Percentiles rank a stretch among this genome's conserved stretches.
Conservation (phyloP, 2,113 vertebrate genomes). For the Acanthochromis polyacanthus region DNA sequence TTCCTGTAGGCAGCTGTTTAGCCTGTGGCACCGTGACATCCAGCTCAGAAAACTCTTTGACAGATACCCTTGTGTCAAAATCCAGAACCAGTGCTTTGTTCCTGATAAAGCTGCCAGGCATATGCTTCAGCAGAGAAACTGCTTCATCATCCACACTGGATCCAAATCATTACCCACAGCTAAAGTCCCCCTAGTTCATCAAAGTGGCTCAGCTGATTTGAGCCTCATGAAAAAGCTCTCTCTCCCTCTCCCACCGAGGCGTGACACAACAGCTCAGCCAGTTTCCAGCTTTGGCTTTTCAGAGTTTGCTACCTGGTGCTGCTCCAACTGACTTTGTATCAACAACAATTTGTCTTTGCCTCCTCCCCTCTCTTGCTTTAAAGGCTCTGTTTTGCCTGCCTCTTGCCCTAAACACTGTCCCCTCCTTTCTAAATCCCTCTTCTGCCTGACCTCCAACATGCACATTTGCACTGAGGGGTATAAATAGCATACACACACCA, state of each 20-base stretch:
- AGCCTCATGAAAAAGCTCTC: slow-evolving; percentile 28
- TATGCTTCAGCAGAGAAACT: slow-evolving; percentile 33
- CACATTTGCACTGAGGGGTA: slow-evolving; percentile 1
- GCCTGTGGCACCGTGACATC: slow-evolving; percentile 4
- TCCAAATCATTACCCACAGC: slow-evolving; percentile 63
- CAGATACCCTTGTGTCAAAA: slow-evolving; percentile 20
- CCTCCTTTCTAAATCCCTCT: background rate
- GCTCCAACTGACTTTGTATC: slow-evolving; percentile 5
- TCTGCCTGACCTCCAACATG: background rate
- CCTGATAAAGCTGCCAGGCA: slow-evolving; percentile 18
- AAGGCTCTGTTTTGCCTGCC: background rate
- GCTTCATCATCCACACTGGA: slow-evolving; percentile 52
- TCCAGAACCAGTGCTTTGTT: slow-evolving; percentile 33
- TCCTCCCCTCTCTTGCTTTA: background rate
- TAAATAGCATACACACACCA: background rate
- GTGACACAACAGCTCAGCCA: slow-evolving; percentile 32
- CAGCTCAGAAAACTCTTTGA: slow-evolving; percentile 26
- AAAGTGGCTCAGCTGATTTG: slow-evolving; percentile 44
- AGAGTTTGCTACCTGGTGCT: slow-evolving; percentile 25
- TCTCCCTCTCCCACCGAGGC: slow-evolving; percentile 36
- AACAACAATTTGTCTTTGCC: slow-evolving; percentile 8
- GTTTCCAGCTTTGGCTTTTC: slow-evolving; percentile 36
- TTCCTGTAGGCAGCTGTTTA: slow-evolving; percentile 10
- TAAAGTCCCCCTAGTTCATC: slow-evolving; percentile 46
- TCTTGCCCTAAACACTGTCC: background rate